These are phyloP conservation scores for Rhinella marina DNA, from an alignment of 2,797 vertebrate species.

Conservation along the genomic window DNA sequence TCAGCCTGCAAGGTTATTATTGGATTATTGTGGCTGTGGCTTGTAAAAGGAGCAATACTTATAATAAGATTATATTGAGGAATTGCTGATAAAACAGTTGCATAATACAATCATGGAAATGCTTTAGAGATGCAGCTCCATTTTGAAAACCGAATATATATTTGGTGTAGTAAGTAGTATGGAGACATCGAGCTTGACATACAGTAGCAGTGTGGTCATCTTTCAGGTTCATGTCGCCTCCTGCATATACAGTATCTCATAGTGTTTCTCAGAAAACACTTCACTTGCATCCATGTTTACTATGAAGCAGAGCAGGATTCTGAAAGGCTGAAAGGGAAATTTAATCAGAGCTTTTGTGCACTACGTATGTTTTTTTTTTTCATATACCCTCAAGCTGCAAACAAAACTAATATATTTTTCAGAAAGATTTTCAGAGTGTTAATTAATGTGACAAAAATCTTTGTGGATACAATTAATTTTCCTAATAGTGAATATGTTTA, in stretches of 20 bases:
- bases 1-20: neutral
- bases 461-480: conserved; percentile 51
- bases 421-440: conserved; percentile 47
- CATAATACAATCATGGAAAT: neutral
- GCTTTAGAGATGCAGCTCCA: neutral
- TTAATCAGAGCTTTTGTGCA: conserved; percentile 20
- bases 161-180: neutral
- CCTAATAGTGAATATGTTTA: conserved; percentile 28
- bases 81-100: neutral
- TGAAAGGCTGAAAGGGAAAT: conserved; percentile 36
- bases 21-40: neutral
- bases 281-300: neutral
- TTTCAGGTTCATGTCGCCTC: neutral
- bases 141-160: neutral
- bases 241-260: neutral
- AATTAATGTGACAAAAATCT: conserved; percentile 55
- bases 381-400: conserved; percentile 31
- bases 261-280: neutral
- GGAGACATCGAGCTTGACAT: neutral
- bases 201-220: neutral
- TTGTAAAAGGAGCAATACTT: neutral
- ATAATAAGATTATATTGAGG: neutral
- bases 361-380: conserved; percentile 35
- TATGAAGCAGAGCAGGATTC: neutral
- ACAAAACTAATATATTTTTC: conserved; percentile 43